Evolutionary conservation across 2,888 invertebrate genomes (phyloP).

Genomic region (Diarsia mendica): DNA sequence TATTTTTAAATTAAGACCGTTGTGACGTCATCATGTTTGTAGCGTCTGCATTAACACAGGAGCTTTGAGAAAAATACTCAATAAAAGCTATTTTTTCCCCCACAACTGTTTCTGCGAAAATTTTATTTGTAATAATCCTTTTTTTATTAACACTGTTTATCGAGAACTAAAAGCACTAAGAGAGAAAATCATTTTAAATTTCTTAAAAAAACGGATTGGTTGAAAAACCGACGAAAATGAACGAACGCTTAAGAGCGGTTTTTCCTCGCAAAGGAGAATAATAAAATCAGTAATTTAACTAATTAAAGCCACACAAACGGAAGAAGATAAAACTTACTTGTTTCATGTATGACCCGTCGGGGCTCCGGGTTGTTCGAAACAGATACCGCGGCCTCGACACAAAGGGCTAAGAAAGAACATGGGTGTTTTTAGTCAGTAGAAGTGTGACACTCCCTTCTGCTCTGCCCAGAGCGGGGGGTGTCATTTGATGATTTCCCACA

Average conservation of each 20-base stretch:
- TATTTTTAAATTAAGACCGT: slow-evolving; percentile 45
- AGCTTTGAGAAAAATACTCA: not conserved
- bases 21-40: slow-evolving; percentile 39
- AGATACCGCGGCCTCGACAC: too few relatives aligned
- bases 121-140: not conserved
- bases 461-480: too few relatives aligned
- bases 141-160: not conserved
- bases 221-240: not conserved
- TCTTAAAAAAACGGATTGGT: not conserved
- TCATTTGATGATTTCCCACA: too few relatives aligned
- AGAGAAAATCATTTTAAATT: not conserved
- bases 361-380: too few relatives aligned
- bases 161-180: not conserved
- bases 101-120: not conserved
- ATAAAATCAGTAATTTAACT: not conserved
- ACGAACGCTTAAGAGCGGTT: not conserved
- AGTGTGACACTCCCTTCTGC: too few relatives aligned
- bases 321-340: not conserved
- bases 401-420: too few relatives aligned
- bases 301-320: not conserved
- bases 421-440: too few relatives aligned
- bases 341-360: not conserved
- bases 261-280: not conserved
- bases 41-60: not conserved
- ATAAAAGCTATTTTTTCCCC: not conserved